These are phyloP conservation scores for Cerastis rubricosa DNA, from an alignment of 2,888 invertebrate species.

Conservation along the genomic window DNA sequence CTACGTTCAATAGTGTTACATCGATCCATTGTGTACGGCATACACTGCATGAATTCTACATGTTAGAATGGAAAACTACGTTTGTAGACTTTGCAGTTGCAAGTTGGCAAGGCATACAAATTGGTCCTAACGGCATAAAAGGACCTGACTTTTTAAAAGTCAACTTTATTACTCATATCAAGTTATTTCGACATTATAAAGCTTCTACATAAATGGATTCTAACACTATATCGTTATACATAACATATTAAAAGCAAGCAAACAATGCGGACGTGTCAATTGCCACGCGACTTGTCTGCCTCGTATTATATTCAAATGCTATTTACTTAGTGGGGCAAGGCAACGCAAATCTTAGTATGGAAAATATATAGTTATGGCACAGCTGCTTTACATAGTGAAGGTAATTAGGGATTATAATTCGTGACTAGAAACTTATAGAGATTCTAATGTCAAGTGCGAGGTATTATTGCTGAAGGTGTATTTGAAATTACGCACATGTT, in stretches of 20 bases:
- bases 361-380: constrained; percentile 19
- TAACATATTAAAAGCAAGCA: constrained; percentile 14
- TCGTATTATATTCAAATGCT: constrained; percentile 20
- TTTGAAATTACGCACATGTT: neutral
- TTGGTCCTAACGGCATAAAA: neutral
- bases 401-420: constrained; percentile 56
- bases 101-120: neutral
- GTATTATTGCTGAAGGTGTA: constrained; percentile 1
- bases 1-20: constrained; percentile 80
- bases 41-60: constrained; percentile 58
- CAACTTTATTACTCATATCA: neutral
- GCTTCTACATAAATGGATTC: neutral
- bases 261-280: constrained; percentile 43
- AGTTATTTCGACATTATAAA: neutral
- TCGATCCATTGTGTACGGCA: constrained; percentile 79
- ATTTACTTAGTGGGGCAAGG: constrained; percentile 17
- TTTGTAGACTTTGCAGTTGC: constrained; percentile 2
- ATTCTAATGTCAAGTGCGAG: constrained; percentile 24
- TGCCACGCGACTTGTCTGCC: constrained; percentile 32
- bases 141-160: neutral
- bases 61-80: constrained; percentile 51
- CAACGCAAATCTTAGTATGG: constrained; percentile 1
- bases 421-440: constrained; percentile 51
- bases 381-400: constrained; percentile 19
- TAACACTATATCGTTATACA: neutral